Percentiles rank a stretch among this genome's conserved stretches.
phyloP scores from a whole-genome alignment of 2,113 vertebrate species.

The Tetrao urogallus region DNA sequence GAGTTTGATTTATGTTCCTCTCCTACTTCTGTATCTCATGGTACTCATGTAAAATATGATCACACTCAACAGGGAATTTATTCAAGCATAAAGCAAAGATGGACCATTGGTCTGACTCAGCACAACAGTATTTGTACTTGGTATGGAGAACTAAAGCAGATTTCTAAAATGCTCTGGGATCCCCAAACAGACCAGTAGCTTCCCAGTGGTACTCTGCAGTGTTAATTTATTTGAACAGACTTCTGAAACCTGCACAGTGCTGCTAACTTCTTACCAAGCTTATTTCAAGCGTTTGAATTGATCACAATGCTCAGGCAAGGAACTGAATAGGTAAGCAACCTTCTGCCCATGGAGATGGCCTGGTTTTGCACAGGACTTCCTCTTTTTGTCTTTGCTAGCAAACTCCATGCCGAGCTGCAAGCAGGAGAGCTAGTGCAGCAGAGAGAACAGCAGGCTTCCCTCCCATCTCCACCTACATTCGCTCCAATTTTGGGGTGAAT shows the following conservation, averaged over 20 bases:
- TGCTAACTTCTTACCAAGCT: not conserved
- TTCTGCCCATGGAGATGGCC: not conserved
- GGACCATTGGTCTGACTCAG: not conserved
- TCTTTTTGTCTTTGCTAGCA: not conserved
- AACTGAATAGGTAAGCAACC: not conserved
- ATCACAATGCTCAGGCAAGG: not conserved
- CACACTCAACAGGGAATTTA: not conserved
- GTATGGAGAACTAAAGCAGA: not conserved
- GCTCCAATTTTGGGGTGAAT: not conserved
- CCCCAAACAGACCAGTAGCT: not conserved
- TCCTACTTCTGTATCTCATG: not conserved
- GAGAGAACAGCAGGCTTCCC: not conserved
- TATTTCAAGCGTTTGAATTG: not conserved
- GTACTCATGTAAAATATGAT: not conserved
- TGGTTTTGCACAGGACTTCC: not conserved
- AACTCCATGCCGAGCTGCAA: not conserved
- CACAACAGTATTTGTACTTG: not conserved
- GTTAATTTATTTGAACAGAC: not conserved
- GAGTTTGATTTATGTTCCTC: not conserved
- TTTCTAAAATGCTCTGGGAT: not conserved
- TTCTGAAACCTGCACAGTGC: fast-evolving
- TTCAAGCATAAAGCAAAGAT: not conserved
- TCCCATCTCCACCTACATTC: not conserved
- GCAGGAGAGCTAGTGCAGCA: not conserved
- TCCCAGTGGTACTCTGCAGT: not conserved